Conservation (phyloP, 2,113 vertebrate species). For the Columba livia region DNA sequence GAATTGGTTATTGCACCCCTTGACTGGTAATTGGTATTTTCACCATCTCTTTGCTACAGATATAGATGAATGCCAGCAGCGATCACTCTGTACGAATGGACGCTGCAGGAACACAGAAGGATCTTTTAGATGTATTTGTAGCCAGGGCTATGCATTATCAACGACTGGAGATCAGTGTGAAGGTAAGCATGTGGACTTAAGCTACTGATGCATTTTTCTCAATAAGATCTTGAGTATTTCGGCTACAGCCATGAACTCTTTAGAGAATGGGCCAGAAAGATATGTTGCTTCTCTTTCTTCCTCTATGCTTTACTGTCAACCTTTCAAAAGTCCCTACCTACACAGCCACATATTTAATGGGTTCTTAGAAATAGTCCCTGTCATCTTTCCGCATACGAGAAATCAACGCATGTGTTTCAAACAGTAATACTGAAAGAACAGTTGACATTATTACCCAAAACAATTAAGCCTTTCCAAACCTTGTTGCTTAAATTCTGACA, state of each 20-base stretch:
- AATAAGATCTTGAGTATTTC: background rate
- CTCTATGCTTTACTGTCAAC: background rate
- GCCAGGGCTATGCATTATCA: constrained; percentile 81
- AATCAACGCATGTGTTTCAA: background rate
- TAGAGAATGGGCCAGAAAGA: background rate
- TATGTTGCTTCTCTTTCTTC: background rate
- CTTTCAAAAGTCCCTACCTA: background rate
- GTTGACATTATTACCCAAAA: background rate
- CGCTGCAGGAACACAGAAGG: constrained; percentile 91
- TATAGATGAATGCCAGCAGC: constrained; percentile 89
- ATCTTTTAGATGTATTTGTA: constrained; percentile 90
- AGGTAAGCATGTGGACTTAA: constrained; percentile 73
- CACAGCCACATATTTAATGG: background rate
- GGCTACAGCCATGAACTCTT: background rate
- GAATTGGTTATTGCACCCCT: background rate
- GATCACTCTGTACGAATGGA: constrained; percentile 81
- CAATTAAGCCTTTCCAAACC: background rate
- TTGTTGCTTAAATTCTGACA: constrained; percentile 2
- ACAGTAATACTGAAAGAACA: background rate
- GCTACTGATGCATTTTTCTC: background rate
- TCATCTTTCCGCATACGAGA: background rate
- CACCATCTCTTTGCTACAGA: constrained; percentile 72
- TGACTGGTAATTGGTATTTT: background rate
- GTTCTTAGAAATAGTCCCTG: background rate
- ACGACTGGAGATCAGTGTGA: constrained; percentile 86